A percentile compares a stretch with the other conserved stretches of the same genome.
Conservation (phyloP, 2,797 vertebrate genomes). For the Mormyrus hasselquistii region DNA sequence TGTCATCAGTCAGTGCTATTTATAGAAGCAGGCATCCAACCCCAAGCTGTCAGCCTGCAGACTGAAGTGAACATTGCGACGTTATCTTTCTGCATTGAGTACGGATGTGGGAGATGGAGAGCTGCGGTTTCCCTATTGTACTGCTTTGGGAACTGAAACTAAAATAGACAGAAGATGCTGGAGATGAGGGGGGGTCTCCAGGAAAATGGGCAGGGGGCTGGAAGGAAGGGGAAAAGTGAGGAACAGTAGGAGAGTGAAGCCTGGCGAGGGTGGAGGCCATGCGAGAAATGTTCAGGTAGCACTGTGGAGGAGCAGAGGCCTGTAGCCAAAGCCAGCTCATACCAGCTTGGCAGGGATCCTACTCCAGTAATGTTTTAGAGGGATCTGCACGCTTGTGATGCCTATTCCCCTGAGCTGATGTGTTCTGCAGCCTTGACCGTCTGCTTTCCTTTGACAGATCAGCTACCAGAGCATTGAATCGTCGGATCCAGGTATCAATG, state of each 20-base stretch:
- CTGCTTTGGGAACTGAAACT: conserved; percentile 23
- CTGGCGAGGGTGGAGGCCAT: background rate
- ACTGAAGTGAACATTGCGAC: background rate
- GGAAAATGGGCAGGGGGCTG: background rate
- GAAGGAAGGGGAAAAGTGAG: background rate
- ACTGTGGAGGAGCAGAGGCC: background rate
- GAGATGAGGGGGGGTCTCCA: background rate
- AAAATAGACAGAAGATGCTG: background rate
- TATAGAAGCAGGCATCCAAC: background rate
- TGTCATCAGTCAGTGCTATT: background rate
- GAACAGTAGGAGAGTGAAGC: background rate
- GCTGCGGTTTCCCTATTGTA: conserved; percentile 36
- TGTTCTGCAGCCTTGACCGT: background rate
- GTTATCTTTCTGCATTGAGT: background rate
- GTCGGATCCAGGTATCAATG: conserved; percentile 81
- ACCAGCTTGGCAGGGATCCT: background rate
- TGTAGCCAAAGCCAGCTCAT: background rate
- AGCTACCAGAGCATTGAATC: conserved; percentile 96
- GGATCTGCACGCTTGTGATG: background rate
- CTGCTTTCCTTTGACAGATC: conserved; percentile 61
- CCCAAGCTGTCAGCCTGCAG: background rate
- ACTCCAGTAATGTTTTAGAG: background rate
- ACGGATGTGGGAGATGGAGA: conserved; percentile 39
- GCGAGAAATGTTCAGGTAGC: background rate
- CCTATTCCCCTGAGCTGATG: background rate